phyloP scores from a whole-genome alignment of 2,113 vertebrate genomes.

The Dryoscopus gambensis region DNA sequence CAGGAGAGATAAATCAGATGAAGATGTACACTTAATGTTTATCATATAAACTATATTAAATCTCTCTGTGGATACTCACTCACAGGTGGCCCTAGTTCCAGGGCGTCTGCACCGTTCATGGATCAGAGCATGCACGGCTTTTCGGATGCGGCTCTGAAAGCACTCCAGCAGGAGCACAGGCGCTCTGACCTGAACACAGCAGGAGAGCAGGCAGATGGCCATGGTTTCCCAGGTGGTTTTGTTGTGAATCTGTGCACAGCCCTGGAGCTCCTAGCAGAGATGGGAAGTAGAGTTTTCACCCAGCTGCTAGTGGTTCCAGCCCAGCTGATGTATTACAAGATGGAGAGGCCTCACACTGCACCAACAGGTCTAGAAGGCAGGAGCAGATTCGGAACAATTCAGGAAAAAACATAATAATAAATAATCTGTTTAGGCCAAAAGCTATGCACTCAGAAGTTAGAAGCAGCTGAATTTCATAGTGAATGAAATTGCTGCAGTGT shows the following conservation, averaged over 20 bases:
- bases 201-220: not conserved
- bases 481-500: not conserved
- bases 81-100: not conserved
- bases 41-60: not conserved
- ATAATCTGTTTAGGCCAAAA: not conserved
- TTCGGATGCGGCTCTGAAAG: not conserved
- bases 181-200: not conserved
- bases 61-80: not conserved
- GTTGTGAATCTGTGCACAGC: not conserved
- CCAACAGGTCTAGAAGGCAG: not conserved
- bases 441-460: not conserved
- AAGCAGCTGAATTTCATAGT: not conserved
- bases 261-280: not conserved
- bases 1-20: not conserved
- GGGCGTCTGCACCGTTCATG: accelerated
- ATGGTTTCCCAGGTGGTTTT: not conserved
- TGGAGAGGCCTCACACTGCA: not conserved
- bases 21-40: not conserved
- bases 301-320: not conserved
- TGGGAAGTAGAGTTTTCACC: not conserved
- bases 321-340: accelerated
- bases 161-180: not conserved
- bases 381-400: not conserved
- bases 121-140: not conserved
- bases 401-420: not conserved